phyloP scores from a whole-genome alignment of 2,888 invertebrate species.

The Eugnorisma glareosa region DNA sequence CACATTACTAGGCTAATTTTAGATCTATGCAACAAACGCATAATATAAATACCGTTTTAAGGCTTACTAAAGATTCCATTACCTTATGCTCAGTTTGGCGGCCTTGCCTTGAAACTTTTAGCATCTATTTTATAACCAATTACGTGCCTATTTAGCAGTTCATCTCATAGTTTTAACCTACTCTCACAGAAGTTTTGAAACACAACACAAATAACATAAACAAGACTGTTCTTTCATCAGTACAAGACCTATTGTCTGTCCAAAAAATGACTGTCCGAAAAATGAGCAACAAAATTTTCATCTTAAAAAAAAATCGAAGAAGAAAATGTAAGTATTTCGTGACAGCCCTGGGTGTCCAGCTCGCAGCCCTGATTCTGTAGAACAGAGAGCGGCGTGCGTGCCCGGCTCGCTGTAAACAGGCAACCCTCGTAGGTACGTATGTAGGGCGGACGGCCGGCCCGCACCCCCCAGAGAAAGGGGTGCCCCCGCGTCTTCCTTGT shows the following conservation, averaged over 20 bases:
- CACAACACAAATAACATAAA: not conserved
- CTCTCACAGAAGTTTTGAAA: not conserved
- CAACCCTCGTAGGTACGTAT: constrained; percentile 84
- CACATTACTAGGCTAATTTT: constrained; percentile 1
- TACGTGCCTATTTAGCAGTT: not conserved
- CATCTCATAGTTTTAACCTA: not conserved
- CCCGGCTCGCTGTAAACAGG: constrained; percentile 89
- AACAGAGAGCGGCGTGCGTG: constrained; percentile 89
- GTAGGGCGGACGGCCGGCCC: constrained; percentile 87
- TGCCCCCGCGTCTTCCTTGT: constrained; percentile 89
- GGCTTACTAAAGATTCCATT: not conserved
- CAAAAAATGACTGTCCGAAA: too few relatives aligned
- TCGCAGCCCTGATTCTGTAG: constrained; percentile 89
- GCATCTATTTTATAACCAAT: not conserved
- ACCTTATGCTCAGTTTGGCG: not conserved
- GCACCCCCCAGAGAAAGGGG: constrained; percentile 87
- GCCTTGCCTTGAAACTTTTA: not conserved
- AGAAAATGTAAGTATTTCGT: constrained; percentile 51
- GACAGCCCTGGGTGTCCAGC: constrained; percentile 89
- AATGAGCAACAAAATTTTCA: not conserved
- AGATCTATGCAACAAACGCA: not conserved
- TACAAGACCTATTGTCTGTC: not conserved
- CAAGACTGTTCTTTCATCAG: not conserved
- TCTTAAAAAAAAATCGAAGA: constrained; percentile 18
- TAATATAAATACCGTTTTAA: not conserved